Percentiles rank a stretch among this genome's conserved stretches.
These are phyloP conservation scores for Apamea monoglypha DNA, from an alignment of 2,888 invertebrate species.

Conservation along the genomic window DNA sequence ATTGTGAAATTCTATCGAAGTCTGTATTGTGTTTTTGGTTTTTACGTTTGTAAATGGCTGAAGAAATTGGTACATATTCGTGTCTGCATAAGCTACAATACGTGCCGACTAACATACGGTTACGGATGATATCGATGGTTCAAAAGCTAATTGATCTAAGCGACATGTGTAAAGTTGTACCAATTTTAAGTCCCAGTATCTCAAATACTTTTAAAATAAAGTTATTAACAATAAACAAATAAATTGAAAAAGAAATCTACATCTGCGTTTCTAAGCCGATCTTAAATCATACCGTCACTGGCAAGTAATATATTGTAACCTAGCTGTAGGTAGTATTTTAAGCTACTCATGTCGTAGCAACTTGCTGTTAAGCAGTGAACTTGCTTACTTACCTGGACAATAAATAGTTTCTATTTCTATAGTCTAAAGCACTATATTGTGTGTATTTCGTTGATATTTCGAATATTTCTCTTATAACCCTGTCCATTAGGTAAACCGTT, in stretches of 20 bases:
- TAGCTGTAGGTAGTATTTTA: too few relatives aligned
- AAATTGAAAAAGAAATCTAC: background rate
- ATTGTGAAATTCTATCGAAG: background rate
- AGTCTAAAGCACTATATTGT: background rate
- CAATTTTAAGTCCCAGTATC: background rate
- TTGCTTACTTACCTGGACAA: too few relatives aligned
- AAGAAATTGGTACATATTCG: background rate
- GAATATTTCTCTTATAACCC: background rate
- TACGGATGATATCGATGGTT: background rate
- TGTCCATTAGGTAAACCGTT: too few relatives aligned
- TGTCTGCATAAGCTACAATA: background rate
- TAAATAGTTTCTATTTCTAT: too few relatives aligned
- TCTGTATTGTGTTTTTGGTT: background rate
- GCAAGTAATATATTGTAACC: too few relatives aligned
- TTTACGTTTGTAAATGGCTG: background rate
- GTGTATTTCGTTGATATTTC: background rate
- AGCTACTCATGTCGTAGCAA: too few relatives aligned
- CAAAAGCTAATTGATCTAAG: background rate
- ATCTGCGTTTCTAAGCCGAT: background rate
- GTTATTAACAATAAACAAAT: background rate
- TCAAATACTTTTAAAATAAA: background rate
- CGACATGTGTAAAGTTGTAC: background rate
- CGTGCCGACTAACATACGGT: background rate
- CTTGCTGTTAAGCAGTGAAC: too few relatives aligned
- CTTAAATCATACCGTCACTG: background rate